Base-by-base conservation (phyloP, 2,888 invertebrate species). In the Xestoiulus laeticollis region DNA sequence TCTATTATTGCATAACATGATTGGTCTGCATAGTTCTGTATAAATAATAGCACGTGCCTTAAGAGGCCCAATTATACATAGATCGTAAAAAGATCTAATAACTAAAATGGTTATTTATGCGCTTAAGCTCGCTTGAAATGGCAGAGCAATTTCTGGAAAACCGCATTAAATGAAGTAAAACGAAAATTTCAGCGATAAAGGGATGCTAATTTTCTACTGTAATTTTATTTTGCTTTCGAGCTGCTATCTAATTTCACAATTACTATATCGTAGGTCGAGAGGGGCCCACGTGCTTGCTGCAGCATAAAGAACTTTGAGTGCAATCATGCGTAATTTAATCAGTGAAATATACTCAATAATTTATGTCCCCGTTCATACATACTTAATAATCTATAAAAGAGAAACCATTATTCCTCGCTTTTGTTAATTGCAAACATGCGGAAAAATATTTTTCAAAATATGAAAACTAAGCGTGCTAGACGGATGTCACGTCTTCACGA, bases 371-470 rank as follows among this genome's bases (percentile, higher is more conserved):
- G 16, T 30, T 78, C 78, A 78, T 78, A 30, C 30, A 78, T 78
- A 30, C 14, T 78, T 14, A 30, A 78, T 59, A 59, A 59, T 59
- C 78, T 30, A 78, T 30, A 30, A 30, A 12, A 78, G 30, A 78
- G 1, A 30, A 12, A 12, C 16, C 12, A 30, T 78, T 78, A 30
- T 78, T 1, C 30, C 30, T 26, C 1, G 30, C 78, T 78, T 78
- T 78, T 30, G 78, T 30, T 78, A 78, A 78, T 78, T 78, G 30
- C 78, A 78, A 68, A 26, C 22, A 68, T 68, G 68, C 53, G 53
- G 53, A 10, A 68, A 78, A 78, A 78, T 78, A 78, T 4, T 78
- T 78, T 30, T 78, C 26, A 30, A 68, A 68, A 68, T 26, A 68
- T 68, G 53, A 68, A 68, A 68, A 68, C 26, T 26, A 10, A 8